Conservation (phyloP, 2,797 vertebrate species). For the Acrocephalus scirpaceus region DNA sequence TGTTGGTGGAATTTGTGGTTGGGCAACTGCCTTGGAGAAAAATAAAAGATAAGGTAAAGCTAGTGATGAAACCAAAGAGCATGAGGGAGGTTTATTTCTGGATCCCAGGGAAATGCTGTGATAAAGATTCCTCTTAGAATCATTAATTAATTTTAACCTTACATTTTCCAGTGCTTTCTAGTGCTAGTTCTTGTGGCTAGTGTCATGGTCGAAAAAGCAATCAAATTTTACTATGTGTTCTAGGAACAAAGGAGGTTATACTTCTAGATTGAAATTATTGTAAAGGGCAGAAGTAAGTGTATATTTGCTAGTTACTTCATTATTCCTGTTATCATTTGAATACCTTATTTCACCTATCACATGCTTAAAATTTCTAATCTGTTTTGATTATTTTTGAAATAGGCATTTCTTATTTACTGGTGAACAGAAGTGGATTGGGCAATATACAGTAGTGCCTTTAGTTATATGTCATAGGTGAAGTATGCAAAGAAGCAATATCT, state of each 20-base stretch:
- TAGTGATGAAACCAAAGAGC: neutral
- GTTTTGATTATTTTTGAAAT: neutral
- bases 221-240: neutral
- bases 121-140: neutral
- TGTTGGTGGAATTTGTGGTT: conserved; percentile 97
- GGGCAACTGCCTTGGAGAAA: conserved; percentile 98
- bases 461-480: neutral
- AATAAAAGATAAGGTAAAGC: conserved; percentile 96
- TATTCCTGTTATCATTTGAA: neutral
- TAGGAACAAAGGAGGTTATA: neutral
- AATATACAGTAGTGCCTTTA: neutral
- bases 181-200: neutral
- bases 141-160: neutral
- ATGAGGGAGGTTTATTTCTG: neutral
- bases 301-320: neutral
- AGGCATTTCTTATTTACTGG: neutral
- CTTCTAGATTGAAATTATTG: neutral
- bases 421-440: neutral
- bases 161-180: neutral
- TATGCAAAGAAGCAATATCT: neutral
- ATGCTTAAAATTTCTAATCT: neutral
- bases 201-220: neutral
- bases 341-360: neutral
- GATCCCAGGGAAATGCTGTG: neutral
- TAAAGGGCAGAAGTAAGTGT: neutral